Evolutionary conservation across 2,888 invertebrate species (phyloP).

Genomic region (Camponotus fellah): DNA sequence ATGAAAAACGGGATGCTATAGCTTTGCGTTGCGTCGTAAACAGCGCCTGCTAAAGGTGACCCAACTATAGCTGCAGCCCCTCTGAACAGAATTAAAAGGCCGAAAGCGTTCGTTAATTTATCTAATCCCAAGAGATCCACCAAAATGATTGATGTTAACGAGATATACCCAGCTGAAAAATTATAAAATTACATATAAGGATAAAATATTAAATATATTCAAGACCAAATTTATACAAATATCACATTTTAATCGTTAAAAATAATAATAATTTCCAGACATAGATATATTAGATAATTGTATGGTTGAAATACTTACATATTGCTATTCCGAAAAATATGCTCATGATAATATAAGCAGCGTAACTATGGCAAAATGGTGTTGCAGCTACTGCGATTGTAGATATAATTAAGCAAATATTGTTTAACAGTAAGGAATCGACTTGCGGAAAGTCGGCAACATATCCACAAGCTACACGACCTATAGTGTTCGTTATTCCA

Average conservation of each 20-base stretch:
- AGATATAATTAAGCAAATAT: constrained; percentile 95
- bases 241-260: neutral
- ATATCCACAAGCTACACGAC: constrained; percentile 95
- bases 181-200: neutral
- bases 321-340: constrained; percentile 97
- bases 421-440: constrained; percentile 97
- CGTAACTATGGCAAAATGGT: constrained; percentile 94
- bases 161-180: constrained; percentile 96
- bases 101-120: constrained; percentile 98
- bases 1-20: constrained; percentile 97
- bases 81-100: constrained; percentile 97
- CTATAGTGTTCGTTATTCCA: constrained; percentile 97
- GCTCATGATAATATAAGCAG: constrained; percentile 92
- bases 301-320: constrained; percentile 89
- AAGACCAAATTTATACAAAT: neutral
- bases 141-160: constrained; percentile 98
- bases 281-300: no score
- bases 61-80: constrained; percentile 97
- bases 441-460: constrained; percentile 97
- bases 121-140: constrained; percentile 98
- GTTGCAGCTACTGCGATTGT: constrained; percentile 94
- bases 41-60: constrained; percentile 94
- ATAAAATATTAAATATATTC: neutral
- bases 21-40: constrained; percentile 94
- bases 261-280: constrained; percentile 9